Percentiles rank a stretch among this genome's conserved stretches.
These are phyloP conservation scores for Cephus sareptanus DNA, from an alignment of 2,888 invertebrate species.

Conservation along the genomic window DNA sequence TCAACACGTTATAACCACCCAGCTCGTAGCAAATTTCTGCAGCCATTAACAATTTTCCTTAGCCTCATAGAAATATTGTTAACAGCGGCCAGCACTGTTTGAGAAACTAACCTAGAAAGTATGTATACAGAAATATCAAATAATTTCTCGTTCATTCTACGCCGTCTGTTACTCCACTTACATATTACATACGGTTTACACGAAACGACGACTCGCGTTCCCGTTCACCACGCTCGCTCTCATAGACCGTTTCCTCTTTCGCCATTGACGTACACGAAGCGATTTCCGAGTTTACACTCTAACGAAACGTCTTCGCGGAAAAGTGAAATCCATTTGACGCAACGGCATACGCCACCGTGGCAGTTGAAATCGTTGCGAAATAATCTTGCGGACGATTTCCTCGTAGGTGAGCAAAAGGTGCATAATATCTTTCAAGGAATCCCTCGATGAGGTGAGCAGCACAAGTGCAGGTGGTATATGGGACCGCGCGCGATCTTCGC, in stretches of 20 bases:
- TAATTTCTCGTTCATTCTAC: background rate
- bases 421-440: background rate
- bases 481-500: background rate
- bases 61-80: background rate
- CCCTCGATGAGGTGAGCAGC: background rate
- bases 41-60: background rate
- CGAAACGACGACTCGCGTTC: too few species aligned
- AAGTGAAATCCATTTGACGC: background rate
- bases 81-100: background rate
- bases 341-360: background rate
- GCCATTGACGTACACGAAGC: background rate
- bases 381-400: background rate
- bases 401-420: background rate
- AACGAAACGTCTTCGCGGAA: background rate
- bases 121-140: background rate
- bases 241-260: background rate
- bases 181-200: background rate
- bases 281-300: background rate
- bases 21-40: background rate
- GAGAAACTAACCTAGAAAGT: background rate
- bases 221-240: too few species aligned
- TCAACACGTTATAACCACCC: background rate
- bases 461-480: background rate
- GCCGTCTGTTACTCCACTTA: background rate
- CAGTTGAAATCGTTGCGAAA: background rate